phyloP scores from a whole-genome alignment of 2,888 invertebrate genomes.

The Scelioninae gen. 1 region DNA sequence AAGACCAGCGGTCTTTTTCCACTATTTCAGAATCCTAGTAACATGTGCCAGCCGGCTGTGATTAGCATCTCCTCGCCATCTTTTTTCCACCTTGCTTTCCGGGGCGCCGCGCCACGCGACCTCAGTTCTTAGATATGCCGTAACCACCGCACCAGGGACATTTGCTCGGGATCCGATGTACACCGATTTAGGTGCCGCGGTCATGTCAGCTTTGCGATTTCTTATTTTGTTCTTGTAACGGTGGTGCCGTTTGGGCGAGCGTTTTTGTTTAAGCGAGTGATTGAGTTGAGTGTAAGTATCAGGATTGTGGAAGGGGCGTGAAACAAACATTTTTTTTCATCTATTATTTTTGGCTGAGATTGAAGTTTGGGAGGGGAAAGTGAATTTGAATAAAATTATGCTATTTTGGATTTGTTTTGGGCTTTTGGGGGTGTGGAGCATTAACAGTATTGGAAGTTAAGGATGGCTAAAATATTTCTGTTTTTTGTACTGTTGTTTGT shows the following conservation, averaged over 20 bases:
- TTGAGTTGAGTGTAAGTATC: slow-evolving; percentile 24
- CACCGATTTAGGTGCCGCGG: slow-evolving; percentile 7
- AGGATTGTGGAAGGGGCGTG: not conserved
- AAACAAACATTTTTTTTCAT: too few species aligned
- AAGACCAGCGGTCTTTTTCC: slow-evolving; percentile 77
- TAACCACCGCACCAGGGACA: slow-evolving; percentile 33
- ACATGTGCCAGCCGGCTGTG: slow-evolving; percentile 71
- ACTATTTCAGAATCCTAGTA: slow-evolving; percentile 62
- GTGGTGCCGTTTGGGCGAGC: not conserved
- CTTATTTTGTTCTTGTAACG: not conserved
- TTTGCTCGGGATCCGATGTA: slow-evolving; percentile 8
- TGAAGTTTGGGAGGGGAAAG: too few species aligned
- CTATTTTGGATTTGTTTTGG: too few species aligned
- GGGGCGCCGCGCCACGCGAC: slow-evolving; percentile 33
- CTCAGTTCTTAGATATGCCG: slow-evolving; percentile 28
- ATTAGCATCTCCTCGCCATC: slow-evolving; percentile 62
- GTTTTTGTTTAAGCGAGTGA: not conserved
- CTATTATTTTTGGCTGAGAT: too few species aligned
- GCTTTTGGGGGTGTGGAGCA: too few species aligned
- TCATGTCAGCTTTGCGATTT: slow-evolving; percentile 1
- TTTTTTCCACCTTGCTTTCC: slow-evolving; percentile 44
- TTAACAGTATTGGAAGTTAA: too few species aligned
- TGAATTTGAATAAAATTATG: not conserved
- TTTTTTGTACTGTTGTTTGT: too few species aligned
- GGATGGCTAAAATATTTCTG: too few species aligned